These are phyloP conservation scores for Meleagris gallopavo DNA, from an alignment of 2,113 vertebrate genomes.

Conservation along the genomic window DNA sequence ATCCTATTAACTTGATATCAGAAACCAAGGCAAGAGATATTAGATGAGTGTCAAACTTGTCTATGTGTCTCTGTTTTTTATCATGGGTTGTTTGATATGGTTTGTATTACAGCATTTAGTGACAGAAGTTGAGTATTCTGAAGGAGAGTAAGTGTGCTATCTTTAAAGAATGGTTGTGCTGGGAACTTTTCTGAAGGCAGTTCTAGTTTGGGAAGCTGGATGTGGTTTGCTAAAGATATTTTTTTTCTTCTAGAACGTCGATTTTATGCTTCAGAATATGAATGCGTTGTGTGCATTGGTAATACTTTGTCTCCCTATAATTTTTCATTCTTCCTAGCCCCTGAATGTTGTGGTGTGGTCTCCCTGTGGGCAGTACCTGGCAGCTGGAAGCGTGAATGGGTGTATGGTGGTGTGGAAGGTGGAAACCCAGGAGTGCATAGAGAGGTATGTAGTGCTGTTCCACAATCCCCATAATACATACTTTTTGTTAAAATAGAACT, in stretches of 20 bases:
- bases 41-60: not conserved
- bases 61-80: not conserved
- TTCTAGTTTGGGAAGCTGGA: not conserved
- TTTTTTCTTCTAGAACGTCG: not conserved
- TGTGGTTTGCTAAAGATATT: not conserved
- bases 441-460: constrained; percentile 82
- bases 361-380: constrained; percentile 89
- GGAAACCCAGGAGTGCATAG: constrained; percentile 84
- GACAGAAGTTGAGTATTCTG: not conserved
- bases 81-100: not conserved
- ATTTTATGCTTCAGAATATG: not conserved
- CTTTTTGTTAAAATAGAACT: not conserved
- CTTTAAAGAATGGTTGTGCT: not conserved
- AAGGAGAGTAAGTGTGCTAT: not conserved
- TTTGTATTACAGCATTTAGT: not conserved
- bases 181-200: not conserved
- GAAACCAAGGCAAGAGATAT: not conserved
- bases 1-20: not conserved
- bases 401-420: constrained; percentile 88
- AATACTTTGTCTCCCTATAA: not conserved
- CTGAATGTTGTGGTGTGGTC: constrained; percentile 93
- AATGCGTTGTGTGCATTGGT: not conserved
- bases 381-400: constrained; percentile 88
- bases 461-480: not conserved
- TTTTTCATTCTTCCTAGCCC: constrained; percentile 74